These are phyloP conservation scores for Trimorus sp. DNA, from an alignment of 2,888 invertebrate genomes.

Conservation along the genomic window DNA sequence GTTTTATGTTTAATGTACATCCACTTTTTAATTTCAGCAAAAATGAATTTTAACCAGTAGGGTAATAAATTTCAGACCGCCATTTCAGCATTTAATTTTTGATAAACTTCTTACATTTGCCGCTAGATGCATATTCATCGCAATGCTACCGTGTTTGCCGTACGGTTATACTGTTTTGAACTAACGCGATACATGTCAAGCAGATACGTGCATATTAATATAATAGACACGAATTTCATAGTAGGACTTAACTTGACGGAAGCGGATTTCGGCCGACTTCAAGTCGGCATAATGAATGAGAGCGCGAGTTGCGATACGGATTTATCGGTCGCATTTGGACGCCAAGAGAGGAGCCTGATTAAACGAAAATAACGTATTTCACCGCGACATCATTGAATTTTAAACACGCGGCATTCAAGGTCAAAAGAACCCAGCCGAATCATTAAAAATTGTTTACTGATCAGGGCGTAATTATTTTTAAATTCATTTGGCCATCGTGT, in stretches of 20 bases:
- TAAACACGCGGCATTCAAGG: too few species aligned
- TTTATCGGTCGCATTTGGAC: constrained; percentile 20
- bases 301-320: constrained; percentile 23
- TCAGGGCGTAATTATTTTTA: too few species aligned
- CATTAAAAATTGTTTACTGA: too few species aligned
- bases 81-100: constrained; percentile 42
- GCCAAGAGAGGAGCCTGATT: too few species aligned
- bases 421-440: too few species aligned
- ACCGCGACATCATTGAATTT: too few species aligned
- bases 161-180: constrained; percentile 53
- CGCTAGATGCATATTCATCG: constrained; percentile 51
- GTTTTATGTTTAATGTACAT: too few species aligned
- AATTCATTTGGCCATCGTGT: too few species aligned
- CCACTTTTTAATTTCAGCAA: too few species aligned
- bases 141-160: constrained; percentile 43
- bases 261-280: constrained; percentile 16
- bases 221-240: constrained; percentile 44
- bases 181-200: constrained; percentile 39
- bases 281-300: constrained; percentile 30
- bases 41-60: constrained; percentile 25
- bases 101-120: constrained; percentile 51
- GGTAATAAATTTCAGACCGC: constrained; percentile 15
- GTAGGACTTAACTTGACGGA: constrained; percentile 23
- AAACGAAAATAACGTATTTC: too few species aligned
- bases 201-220: constrained; percentile 54